These are phyloP conservation scores for Drosophila mojavensis DNA, from an alignment of 1,140 invertebrate species.

Conservation along the genomic window DNA sequence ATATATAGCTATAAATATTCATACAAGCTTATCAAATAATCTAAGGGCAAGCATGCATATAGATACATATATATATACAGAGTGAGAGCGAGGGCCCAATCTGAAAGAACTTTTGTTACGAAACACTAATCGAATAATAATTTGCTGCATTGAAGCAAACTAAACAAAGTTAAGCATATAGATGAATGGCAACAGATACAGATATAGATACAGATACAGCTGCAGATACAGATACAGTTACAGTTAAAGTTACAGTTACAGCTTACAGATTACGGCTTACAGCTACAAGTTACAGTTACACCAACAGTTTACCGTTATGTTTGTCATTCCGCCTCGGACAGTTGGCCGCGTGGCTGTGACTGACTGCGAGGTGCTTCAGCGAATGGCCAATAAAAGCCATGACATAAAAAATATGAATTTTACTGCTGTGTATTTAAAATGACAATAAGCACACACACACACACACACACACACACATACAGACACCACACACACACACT, in stretches of 20 bases:
- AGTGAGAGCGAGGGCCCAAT: no score
- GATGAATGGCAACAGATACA: slow-evolving; percentile 30
- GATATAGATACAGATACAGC: slow-evolving; percentile 2
- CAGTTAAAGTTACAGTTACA: slow-evolving; percentile 1
- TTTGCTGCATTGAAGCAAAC: background rate
- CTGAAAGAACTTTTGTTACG: no score
- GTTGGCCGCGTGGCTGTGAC: slow-evolving; percentile 17
- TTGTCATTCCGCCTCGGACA: slow-evolving; percentile 19
- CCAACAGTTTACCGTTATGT: background rate
- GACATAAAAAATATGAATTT: slow-evolving; percentile 80
- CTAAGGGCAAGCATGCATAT: no score
- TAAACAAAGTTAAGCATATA: background rate
- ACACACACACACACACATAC: slow-evolving; percentile 36
- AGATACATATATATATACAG: no score
- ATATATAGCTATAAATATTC: no score
- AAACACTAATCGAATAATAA: background rate
- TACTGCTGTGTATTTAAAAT: slow-evolving; percentile 76
- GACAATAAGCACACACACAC: slow-evolving; percentile 62
- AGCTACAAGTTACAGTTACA: slow-evolving; percentile 2
- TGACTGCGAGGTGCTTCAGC: slow-evolving; percentile 52
- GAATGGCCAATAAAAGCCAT: slow-evolving; percentile 74
- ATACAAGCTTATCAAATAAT: no score
- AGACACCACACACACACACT: slow-evolving; percentile 32
- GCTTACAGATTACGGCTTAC: background rate
- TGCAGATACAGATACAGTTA: slow-evolving; percentile 9